Evolutionary conservation across 2,888 invertebrate genomes (phyloP).

Genomic region (Oeneis ivallda): DNA sequence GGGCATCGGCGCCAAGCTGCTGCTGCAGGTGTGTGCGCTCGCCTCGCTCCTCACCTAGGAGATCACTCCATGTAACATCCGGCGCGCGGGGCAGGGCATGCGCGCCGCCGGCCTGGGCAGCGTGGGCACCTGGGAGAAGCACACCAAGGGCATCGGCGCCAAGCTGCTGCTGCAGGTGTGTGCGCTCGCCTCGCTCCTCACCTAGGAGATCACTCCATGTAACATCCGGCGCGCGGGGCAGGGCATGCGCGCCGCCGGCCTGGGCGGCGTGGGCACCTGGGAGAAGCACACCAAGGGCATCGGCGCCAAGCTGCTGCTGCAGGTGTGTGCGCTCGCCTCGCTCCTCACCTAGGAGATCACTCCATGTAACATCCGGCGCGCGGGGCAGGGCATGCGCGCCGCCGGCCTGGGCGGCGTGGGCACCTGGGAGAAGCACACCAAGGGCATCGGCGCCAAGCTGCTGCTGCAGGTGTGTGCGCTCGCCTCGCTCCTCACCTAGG

Average conservation of each 20-base stretch:
- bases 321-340: slow-evolving; percentile 66
- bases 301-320: slow-evolving; percentile 94
- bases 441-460: slow-evolving; percentile 97
- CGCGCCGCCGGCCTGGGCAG: slow-evolving; percentile 68
- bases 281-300: slow-evolving; percentile 97
- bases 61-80: slow-evolving; percentile 48
- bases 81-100: slow-evolving; percentile 69
- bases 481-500: too few species aligned
- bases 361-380: slow-evolving; percentile 62
- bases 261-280: slow-evolving; percentile 90
- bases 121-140: slow-evolving; percentile 95
- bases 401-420: slow-evolving; percentile 84
- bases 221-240: slow-evolving; percentile 67
- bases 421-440: slow-evolving; percentile 96
- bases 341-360: too few species aligned
- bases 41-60: too few species aligned
- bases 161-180: slow-evolving; percentile 90
- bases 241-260: slow-evolving; percentile 57
- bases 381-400: slow-evolving; percentile 65
- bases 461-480: slow-evolving; percentile 83
- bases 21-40: slow-evolving; percentile 83
- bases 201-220: too few species aligned
- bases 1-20: slow-evolving; percentile 97
- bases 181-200: background rate
- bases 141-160: slow-evolving; percentile 98